Evolutionary conservation across 2,888 invertebrate species (phyloP), one percentile per base, ranked within the genome.

Genomic region (Chymomyza procnemis): DNA sequence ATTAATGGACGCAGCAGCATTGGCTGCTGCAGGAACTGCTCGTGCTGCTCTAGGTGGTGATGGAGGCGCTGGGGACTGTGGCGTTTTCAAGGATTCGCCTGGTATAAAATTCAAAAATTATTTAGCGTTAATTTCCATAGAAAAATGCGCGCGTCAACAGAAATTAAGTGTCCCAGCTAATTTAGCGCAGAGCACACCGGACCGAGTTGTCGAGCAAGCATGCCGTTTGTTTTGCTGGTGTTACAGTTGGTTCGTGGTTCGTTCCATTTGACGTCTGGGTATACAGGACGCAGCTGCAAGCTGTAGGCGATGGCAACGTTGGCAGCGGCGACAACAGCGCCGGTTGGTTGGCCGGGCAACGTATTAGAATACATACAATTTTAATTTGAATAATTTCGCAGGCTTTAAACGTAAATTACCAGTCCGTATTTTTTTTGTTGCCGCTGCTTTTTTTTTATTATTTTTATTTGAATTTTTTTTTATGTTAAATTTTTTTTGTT

Each of bases 121-220:
- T 81, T 81, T 81, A 84, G 84, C 86, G 81, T 84, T 81, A 86
- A 81, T 81, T 86, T 81, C 86, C 84, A 81, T 86, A 81, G 81
- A 85, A 85, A 81, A 81, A 86, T 81, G 86, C 86, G 84, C 84
- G 86, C 81, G 81, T 81, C 81, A 81, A 81, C 81, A 81, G 86
- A 81, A 81, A 81, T 81, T 86, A 81, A 81, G 84, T 86, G 81
- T 81, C 86, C 84, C 81, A 81, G 86, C 86, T 86, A 81, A 81
- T 86, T 81, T 81, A 81, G 84, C 80, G 73, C 83, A 75, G 71
- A 41, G 34, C 34, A 41, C 34, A 41, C 34, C 34, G 34, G 12
- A 41, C 34, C 34, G 34, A 41, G 48, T 19, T 57, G 57, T 61
- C 52, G 67, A 48, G 47, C 16, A n/a, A 48, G 47, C 16, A n/a